Evolutionary conservation across 2,113 vertebrate species (phyloP).

Genomic region (Numenius arquata): DNA sequence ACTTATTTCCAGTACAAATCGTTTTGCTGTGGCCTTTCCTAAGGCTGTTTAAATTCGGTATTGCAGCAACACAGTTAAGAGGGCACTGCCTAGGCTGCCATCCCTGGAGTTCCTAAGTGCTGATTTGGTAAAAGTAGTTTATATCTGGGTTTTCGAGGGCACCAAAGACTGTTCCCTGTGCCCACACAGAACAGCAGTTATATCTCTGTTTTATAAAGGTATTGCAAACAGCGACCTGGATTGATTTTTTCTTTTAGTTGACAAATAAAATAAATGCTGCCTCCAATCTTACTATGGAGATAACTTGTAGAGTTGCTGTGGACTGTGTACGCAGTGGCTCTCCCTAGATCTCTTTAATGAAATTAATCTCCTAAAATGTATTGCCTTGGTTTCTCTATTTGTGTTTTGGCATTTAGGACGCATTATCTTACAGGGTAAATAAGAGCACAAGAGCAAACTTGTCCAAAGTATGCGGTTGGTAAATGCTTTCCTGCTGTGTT

Average conservation of each 20-base stretch:
- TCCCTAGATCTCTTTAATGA: background rate
- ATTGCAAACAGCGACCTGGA: background rate
- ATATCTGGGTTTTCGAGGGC: background rate
- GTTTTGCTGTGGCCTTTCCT: background rate
- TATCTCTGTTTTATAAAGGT: background rate
- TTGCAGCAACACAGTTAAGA: background rate
- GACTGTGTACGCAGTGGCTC: background rate
- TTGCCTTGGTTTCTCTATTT: slow-evolving; percentile 6
- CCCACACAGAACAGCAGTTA: background rate
- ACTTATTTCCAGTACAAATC: background rate
- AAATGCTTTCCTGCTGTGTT: background rate
- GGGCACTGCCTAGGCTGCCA: background rate
- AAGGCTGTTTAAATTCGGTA: background rate
- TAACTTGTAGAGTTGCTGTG: background rate
- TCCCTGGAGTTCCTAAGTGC: background rate
- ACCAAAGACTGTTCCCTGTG: background rate
- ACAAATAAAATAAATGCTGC: background rate
- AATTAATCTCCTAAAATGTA: background rate
- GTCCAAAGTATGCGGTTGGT: background rate
- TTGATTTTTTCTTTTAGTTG: background rate
- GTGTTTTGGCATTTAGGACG: background rate
- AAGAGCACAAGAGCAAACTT: slow-evolving; percentile 15
- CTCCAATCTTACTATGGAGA: background rate
- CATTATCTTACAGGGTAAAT: background rate
- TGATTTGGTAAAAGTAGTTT: background rate